Conservation (phyloP, 2,797 vertebrate species). For the Acanthis flammea region DNA sequence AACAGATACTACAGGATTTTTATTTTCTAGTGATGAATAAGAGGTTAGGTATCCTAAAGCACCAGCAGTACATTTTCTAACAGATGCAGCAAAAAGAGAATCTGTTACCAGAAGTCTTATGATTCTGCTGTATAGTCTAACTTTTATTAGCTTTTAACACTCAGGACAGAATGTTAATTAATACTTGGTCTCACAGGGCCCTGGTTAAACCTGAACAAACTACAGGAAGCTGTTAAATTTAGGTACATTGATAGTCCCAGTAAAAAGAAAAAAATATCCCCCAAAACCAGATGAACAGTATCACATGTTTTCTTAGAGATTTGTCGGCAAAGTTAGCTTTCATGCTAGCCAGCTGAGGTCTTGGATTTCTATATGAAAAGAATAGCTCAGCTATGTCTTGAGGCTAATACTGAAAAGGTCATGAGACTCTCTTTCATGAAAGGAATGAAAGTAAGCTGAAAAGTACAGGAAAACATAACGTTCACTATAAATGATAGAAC, state of each 20-base stretch:
- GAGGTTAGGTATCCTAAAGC: conserved; percentile 35
- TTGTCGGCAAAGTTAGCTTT: conserved; percentile 57
- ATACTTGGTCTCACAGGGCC: not conserved
- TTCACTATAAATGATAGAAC: conserved; percentile 40
- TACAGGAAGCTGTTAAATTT: conserved; percentile 40
- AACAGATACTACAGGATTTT: conserved; percentile 8
- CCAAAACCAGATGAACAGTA: conserved; percentile 39
- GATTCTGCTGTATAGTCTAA: conserved; percentile 5
- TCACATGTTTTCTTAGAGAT: conserved; percentile 60
- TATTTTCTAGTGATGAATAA: conserved; percentile 5
- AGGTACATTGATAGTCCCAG: conserved; percentile 19
- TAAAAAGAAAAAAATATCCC: conserved; percentile 25
- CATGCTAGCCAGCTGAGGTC: conserved; percentile 63
- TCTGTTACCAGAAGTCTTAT: conserved; percentile 1
- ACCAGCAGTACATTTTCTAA: not conserved
- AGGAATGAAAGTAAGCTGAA: conserved; percentile 58
- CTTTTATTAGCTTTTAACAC: conserved; percentile 46
- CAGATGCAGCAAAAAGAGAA: not conserved
- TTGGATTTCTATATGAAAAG: conserved; percentile 62
- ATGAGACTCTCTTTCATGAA: conserved; percentile 64
- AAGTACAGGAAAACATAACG: conserved; percentile 42
- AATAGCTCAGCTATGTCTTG: conserved; percentile 64
- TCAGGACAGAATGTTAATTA: conserved; percentile 55
- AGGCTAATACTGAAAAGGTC: conserved; percentile 67
- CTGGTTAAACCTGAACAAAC: conserved; percentile 4